Conservation (phyloP, 2,113 vertebrate species). For the Lampris megalopsis region DNA sequence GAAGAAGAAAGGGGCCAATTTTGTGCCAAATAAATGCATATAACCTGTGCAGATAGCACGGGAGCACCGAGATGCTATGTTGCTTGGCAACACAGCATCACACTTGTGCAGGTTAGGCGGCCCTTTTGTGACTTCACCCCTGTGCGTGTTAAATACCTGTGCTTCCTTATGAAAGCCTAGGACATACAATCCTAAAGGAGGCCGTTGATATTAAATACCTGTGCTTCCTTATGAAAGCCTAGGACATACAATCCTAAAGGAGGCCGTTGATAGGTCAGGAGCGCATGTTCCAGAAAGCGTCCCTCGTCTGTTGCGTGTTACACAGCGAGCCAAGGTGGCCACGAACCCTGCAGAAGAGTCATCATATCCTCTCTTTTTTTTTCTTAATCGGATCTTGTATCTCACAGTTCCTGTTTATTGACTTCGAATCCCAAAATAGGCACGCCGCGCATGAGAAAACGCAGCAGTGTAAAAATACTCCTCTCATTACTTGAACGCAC, state of each 20-base stretch:
- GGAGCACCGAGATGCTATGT: no score
- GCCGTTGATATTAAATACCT: no score
- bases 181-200: slow-evolving; percentile 17
- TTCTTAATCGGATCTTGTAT: no score
- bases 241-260: slow-evolving; percentile 18
- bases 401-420: neutral
- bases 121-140: no score
- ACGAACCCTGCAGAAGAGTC: neutral
- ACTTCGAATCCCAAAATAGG: neutral
- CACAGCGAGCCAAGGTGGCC: neutral
- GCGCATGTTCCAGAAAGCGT: neutral
- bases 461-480: neutral
- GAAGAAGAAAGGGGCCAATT: no score
- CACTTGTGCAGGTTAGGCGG: no score
- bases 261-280: neutral
- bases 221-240: slow-evolving; percentile 22
- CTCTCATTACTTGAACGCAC: neutral
- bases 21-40: no score
- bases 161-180: slow-evolving; percentile 22
- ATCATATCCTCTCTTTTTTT: no score
- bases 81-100: no score
- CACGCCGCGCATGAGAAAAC: neutral
- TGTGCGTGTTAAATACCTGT: no score
- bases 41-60: no score
- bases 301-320: neutral